Evolutionary conservation across 1,140 invertebrate genomes (phyloP), one percentile per base, ranked within the genome.

Genomic region (Drosophila neocordata): DNA sequence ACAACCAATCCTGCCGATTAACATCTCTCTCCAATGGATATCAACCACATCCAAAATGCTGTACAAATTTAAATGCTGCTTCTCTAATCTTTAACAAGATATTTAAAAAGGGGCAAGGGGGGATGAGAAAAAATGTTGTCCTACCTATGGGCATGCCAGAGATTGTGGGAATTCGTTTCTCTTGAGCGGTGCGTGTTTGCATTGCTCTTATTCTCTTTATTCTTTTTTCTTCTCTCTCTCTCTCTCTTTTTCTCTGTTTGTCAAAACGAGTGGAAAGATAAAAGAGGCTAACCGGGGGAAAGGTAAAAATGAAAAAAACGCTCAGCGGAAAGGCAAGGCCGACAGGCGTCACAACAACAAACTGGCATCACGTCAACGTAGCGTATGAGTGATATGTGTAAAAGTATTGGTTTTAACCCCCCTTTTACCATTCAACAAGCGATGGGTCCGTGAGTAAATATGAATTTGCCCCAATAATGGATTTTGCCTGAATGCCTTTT

Each of bases 21-120:
- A 85, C 81, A 77, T 61, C 81, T 71, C 81, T 71, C 83, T 18
- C 8, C 48, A 81, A 88, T 82, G 82, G 82, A 82, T n/a, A n/a
- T 77, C 65, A 65, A 72, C 68, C 64, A 76, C 61, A 65, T 13
- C 4, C 57, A 79, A 71, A 31, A 58, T 65, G 82, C 82, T 85
- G 82, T 85, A 44, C n/a, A 41, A 84, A 85, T 80, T 56, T 74
- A 69, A 31, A 72, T 65, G 65, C 69, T 41, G 82, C 82, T 85
- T 85, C 67, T 74, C 65, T 85, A 87, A 87, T 78, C 53, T 58
- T 57, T 77, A 77, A 64, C 27, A 41, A n/a, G 22, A 35, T 22
- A 24, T 13, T 53, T 7, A 35, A 64, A 7, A 24, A 2, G 24
- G 24, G 24, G 1, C 1, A 24, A 4, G 24, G 24, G 27, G 27